Base-by-base conservation (phyloP, 2,113 vertebrate species). In the Dryoscopus gambensis region DNA sequence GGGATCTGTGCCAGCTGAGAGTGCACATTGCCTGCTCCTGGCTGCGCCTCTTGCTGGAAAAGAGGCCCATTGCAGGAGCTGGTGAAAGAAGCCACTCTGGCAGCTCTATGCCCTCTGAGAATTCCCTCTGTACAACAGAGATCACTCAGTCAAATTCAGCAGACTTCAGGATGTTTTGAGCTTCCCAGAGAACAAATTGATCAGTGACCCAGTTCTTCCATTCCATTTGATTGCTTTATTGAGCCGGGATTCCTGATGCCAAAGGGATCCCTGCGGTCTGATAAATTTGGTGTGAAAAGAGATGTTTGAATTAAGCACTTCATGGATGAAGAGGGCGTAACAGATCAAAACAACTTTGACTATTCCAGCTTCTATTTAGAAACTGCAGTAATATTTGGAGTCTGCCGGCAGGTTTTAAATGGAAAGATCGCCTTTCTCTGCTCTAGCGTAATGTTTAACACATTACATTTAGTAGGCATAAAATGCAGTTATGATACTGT, bases 211-310 rank as follows among this genome's bases (percentile, higher is more conserved):
- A 56, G 35, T 92, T 90, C 82, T 95, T 93, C 57, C 68, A 52
- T 93, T 90, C 52, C 39, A 44, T 94, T 94, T 93, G 79, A 35
- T 83, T 93, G 33, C 27, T 78, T 90, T 93, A 75, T 78, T 92
- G 73, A 92, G 18, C 39, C 5, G 8, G 39, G 87, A 71, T 89
- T 92, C 56, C 52, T 89, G 15, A 75, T 74, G 35, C 79, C 40
- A 75, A 56, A 64, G 59, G 59, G 59, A 80, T 92, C 71, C 37
- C 31, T 57, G n/a, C 5, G 9, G 64, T 78, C 44, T 77, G 52
- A 84, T 84, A 92, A 47, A 88, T 90, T 76, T 84, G 44, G 31
- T 90, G 76, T 84, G 69, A 84, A 93, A 87, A 91, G 40, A 79
- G 53, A 30, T 89, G 59, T 84, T 92, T 81, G 70, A 83, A 86